These are phyloP conservation scores for Leptatherina wallacei DNA, from an alignment of 2,797 vertebrate species.

Conservation along the genomic window DNA sequence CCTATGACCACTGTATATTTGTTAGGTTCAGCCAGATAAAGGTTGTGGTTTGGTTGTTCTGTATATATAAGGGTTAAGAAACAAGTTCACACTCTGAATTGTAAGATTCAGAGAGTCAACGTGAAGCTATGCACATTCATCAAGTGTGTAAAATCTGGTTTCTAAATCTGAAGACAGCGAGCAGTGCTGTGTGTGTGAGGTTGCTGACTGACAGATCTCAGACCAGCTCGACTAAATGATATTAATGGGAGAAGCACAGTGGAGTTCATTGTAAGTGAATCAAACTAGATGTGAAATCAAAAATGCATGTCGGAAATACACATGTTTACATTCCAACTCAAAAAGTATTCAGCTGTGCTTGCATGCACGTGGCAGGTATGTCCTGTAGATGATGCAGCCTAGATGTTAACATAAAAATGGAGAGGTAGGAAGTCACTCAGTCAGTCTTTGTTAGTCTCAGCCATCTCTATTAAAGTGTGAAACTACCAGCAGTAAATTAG, in stretches of 20 bases:
- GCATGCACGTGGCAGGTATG: background rate
- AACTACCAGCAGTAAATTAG: background rate
- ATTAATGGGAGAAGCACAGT: background rate
- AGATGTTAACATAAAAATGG: too few relatives aligned
- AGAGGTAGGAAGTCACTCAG: background rate
- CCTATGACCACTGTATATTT: slow-evolving; percentile 12
- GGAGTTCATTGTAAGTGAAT: background rate
- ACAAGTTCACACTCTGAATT: background rate
- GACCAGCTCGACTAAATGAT: background rate
- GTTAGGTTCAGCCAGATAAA: slow-evolving; percentile 7
- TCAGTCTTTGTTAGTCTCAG: background rate
- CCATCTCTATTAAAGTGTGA: background rate
- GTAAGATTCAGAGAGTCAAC: background rate
- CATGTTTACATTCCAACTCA: background rate
- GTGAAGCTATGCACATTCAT: background rate
- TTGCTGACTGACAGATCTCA: background rate
- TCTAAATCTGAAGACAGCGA: background rate
- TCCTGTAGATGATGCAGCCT: background rate
- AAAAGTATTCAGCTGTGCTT: background rate
- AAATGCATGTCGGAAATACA: background rate
- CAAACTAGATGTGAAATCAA: background rate
- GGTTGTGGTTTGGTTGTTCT: background rate
- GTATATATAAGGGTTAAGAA: slow-evolving; percentile 9
- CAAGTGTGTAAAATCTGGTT: background rate
- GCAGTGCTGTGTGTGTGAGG: background rate